phyloP scores from a whole-genome alignment of 2,888 invertebrate genomes.

The Helicoverpa assulta region DNA sequence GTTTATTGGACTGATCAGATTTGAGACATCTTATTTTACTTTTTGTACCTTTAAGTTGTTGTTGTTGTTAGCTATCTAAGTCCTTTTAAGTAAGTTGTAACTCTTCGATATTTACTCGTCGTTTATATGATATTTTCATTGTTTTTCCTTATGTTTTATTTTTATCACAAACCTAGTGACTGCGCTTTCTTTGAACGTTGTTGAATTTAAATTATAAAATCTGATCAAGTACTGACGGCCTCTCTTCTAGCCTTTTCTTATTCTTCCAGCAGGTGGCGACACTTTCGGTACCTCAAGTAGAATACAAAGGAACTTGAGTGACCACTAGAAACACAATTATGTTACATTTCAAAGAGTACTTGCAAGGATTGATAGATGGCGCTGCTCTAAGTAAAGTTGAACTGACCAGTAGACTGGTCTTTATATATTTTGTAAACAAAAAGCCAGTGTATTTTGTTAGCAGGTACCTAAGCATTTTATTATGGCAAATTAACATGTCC shows the following conservation, averaged over 20 bases:
- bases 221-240: too few species aligned
- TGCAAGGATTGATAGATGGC: slow-evolving; percentile 43
- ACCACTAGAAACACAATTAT: slow-evolving; percentile 32
- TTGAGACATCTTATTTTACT: too few species aligned
- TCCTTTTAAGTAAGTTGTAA: not conserved
- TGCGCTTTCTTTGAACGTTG: too few species aligned
- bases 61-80: not conserved
- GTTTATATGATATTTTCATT: too few species aligned
- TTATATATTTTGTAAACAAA: too few species aligned
- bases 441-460: too few species aligned
- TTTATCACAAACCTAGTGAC: too few species aligned
- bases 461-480: too few species aligned
- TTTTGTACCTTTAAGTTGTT: not conserved
- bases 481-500: too few species aligned
- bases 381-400: slow-evolving; percentile 8
- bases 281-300: slow-evolving; percentile 44
- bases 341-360: slow-evolving; percentile 37
- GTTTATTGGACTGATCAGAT: not conserved
- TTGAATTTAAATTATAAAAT: too few species aligned
- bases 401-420: not conserved
- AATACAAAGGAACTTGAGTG: slow-evolving; percentile 49
- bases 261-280: slow-evolving; percentile 1
- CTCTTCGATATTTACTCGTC: too few species aligned
- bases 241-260: not conserved
- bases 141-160: too few species aligned